phyloP scores from a whole-genome alignment of 2,888 invertebrate genomes.

The Lithophane semibrunnea region DNA sequence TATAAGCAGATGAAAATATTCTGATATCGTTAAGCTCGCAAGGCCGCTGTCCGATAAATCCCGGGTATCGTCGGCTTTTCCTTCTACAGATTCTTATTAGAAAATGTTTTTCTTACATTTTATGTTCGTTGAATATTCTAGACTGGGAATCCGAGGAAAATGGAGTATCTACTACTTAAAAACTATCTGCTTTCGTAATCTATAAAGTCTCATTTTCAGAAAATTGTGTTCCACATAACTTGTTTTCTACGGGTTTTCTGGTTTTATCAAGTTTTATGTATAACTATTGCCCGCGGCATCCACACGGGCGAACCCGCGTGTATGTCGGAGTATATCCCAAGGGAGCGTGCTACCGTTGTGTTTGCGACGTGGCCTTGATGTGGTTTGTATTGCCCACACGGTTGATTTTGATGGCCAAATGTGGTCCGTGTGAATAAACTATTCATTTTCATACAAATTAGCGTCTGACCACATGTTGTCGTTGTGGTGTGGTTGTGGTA shows the following conservation, averaged over 20 bases:
- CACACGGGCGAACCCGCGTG: too few relatives aligned
- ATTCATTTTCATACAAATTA: too few relatives aligned
- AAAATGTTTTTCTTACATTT: slow-evolving; percentile 44
- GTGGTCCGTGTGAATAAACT: too few relatives aligned
- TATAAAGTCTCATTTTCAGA: neutral
- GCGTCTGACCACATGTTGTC: too few relatives aligned
- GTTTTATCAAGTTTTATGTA: neutral
- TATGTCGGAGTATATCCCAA: too few relatives aligned
- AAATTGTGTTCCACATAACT: neutral
- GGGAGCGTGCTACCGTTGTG: too few relatives aligned
- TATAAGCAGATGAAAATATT: slow-evolving; percentile 49
- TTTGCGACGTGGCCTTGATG: too few relatives aligned
- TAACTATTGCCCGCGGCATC: neutral
- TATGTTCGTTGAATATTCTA: slow-evolving; percentile 35
- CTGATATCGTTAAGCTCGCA: slow-evolving; percentile 37
- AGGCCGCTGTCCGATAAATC: slow-evolving; percentile 56
- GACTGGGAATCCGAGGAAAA: neutral
- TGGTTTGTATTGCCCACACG: too few relatives aligned
- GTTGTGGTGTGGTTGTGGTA: too few relatives aligned
- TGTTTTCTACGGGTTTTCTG: neutral
- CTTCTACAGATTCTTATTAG: slow-evolving; percentile 29
- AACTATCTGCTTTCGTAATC: neutral
- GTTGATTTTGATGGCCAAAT: too few relatives aligned
- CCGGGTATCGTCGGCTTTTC: slow-evolving; percentile 20
- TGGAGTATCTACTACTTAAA: neutral